These are phyloP conservation scores for Coelinius sp. DNA, from an alignment of 2,888 invertebrate species.

Conservation along the genomic window DNA sequence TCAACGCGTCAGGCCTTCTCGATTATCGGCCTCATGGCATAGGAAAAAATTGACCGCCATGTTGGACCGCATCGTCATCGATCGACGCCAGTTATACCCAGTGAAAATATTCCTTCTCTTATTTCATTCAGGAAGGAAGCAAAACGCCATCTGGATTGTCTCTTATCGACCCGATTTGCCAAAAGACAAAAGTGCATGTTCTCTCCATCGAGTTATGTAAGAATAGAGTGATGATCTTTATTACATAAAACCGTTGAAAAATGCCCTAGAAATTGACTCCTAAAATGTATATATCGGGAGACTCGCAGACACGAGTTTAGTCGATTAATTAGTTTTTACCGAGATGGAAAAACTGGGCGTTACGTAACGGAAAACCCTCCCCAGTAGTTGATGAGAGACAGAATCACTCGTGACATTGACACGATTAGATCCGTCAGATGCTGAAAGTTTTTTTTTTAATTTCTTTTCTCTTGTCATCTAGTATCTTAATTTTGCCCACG, in stretches of 20 bases:
- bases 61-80: slow-evolving; percentile 67
- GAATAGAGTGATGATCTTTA: slow-evolving; percentile 15
- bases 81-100: slow-evolving; percentile 55
- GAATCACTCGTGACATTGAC: slow-evolving; percentile 35
- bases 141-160: slow-evolving; percentile 63
- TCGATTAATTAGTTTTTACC: neutral
- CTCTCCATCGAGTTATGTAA: slow-evolving; percentile 31
- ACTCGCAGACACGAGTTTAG: neutral
- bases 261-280: slow-evolving; percentile 12
- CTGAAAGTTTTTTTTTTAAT: slow-evolving; percentile 17
- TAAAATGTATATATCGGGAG: neutral
- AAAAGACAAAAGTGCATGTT: slow-evolving; percentile 34
- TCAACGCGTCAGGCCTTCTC: neutral
- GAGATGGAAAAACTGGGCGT: slow-evolving; percentile 11
- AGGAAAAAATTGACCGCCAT: slow-evolving; percentile 59
- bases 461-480: neutral
- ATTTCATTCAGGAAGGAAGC: slow-evolving; percentile 30
- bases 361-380: slow-evolving; percentile 38
- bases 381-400: neutral
- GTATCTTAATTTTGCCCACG: neutral
- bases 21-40: slow-evolving; percentile 42
- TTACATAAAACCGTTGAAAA: slow-evolving; percentile 50
- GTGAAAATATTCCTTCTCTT: slow-evolving; percentile 9
- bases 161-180: slow-evolving; percentile 60
- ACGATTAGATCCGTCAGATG: slow-evolving; percentile 52